phyloP scores from a whole-genome alignment of 2,888 invertebrate genomes.

The Drosophila infuscata region DNA sequence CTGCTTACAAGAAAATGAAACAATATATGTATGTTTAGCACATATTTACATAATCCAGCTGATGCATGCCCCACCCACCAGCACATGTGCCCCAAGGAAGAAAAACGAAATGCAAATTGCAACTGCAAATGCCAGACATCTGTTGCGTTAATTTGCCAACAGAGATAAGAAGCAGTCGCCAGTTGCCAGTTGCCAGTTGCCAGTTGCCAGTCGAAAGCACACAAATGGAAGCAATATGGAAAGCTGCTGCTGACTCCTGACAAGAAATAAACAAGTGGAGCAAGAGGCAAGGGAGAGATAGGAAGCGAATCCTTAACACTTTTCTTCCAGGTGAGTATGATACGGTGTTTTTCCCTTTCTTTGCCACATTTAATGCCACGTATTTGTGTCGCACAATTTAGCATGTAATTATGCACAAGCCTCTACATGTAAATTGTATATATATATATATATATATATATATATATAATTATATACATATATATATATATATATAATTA shows the following conservation, averaged over 20 bases:
- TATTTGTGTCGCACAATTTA: constrained; percentile 75
- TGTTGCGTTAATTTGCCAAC: constrained; percentile 60
- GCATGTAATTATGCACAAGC: constrained; percentile 65
- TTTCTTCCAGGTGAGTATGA: constrained; percentile 14
- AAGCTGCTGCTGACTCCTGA: neutral
- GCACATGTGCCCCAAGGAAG: neutral
- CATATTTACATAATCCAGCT: neutral
- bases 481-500: too few relatives aligned
- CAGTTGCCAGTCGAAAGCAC: constrained; percentile 1
- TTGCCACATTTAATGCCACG: constrained; percentile 55
- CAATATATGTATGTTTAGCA: neutral
- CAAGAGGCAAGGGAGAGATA: neutral
- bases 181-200: neutral
- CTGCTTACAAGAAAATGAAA: neutral
- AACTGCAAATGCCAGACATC: constrained; percentile 36
- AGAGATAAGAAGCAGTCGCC: constrained; percentile 52
- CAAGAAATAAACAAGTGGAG: constrained; percentile 1
- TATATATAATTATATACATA: too few relatives aligned
- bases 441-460: neutral
- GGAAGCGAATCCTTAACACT: neutral
- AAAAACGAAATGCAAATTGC: constrained; percentile 34
- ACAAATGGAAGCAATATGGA: constrained; percentile 23
- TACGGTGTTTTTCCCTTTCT: constrained; percentile 35
- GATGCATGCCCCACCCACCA: neutral
- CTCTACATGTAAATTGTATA: constrained; percentile 9